phyloP scores from a whole-genome alignment of 92 coral and sea anemone genomes.

The Pocillopora grandis region DNA sequence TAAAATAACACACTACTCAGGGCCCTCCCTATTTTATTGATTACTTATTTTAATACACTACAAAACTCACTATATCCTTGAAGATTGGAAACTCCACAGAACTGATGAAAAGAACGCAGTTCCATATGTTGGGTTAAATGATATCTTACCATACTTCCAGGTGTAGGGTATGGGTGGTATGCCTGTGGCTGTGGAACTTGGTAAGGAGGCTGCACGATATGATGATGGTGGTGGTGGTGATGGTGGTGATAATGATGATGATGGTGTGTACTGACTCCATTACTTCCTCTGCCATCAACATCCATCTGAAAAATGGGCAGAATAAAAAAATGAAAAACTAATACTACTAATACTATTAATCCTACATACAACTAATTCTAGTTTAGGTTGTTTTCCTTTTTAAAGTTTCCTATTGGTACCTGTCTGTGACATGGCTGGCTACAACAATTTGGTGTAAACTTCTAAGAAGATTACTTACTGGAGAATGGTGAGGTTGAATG shows the following conservation, averaged over 20 bases:
- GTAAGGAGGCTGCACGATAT: conserved; percentile 82
- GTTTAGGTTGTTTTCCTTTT: no score
- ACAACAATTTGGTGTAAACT: no score
- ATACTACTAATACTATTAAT: neutral
- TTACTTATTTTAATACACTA: no score
- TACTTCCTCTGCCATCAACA: conserved; percentile 44
- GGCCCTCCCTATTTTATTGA: no score
- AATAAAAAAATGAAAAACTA: neutral
- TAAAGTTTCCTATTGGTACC: neutral
- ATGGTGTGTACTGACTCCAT: conserved; percentile 58
- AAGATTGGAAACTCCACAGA: no score
- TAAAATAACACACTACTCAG: no score
- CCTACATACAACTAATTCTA: no score
- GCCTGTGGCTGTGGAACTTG: conserved; percentile 78
- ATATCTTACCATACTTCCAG: conserved; percentile 55
- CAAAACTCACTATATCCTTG: no score
- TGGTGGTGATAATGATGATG: conserved; percentile 90
- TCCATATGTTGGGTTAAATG: neutral
- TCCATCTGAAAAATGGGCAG: conserved; percentile 64
- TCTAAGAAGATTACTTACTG: conserved; percentile 8
- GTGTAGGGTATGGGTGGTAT: conserved; percentile 73
- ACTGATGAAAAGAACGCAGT: neutral
- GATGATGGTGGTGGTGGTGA: conserved; percentile 91
- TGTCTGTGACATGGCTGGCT: no score
- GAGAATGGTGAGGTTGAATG: conserved; percentile 83